Evolutionary conservation across 2,888 invertebrate genomes (phyloP), one percentile per base, ranked within the genome.

Genomic region (Amblyteles armatorius): DNA sequence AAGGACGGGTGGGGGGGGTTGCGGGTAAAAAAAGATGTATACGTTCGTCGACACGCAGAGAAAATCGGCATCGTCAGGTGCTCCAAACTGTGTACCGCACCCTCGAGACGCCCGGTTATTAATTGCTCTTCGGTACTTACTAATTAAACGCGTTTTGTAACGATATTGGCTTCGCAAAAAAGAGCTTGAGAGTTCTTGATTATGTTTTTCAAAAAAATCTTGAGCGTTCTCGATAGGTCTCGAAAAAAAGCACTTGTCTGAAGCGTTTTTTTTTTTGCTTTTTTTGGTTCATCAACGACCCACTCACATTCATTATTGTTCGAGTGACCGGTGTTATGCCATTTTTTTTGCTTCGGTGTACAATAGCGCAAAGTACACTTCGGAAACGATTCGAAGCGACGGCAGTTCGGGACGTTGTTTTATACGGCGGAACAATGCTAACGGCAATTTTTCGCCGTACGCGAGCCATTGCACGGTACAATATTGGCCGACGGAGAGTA

Each of bases 301-400:
- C 50, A 29, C 65, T 77, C 52, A 19, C n/a, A 55, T 40, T 13
- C 36, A 36, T 40, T 67, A 52, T 13, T 16, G 2, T 4, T 76
- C 52, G 76, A 76, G 50, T 76, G 65, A 33, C 50, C 36, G 19
- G 3, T 52, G 36, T 48, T 48, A 55, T 50, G 74, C 67, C 77
- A 67, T 55, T 77, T 77, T 77, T 50, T 13, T 57, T 9, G 1
- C 52, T 55, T 67, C 36, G 26, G 11, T 0, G 26, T 9, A 52
- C 67, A 77, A 67, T 55, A 19, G 16, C 52, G 33, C 50, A 16
- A 33, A 22, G 19, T 67, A 26, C n/a, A 67, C 65, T 67, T 55
- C 26, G n/a, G 40, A 40, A 36, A 33, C 19, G 26, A 77, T 67
- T 55, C 19, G n/a, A 26, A 77, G 22, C 19, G 16, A 36, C 33